Base-by-base conservation (phyloP, 2,888 invertebrate genomes). In the Ichneumoninae sp. region DNA sequence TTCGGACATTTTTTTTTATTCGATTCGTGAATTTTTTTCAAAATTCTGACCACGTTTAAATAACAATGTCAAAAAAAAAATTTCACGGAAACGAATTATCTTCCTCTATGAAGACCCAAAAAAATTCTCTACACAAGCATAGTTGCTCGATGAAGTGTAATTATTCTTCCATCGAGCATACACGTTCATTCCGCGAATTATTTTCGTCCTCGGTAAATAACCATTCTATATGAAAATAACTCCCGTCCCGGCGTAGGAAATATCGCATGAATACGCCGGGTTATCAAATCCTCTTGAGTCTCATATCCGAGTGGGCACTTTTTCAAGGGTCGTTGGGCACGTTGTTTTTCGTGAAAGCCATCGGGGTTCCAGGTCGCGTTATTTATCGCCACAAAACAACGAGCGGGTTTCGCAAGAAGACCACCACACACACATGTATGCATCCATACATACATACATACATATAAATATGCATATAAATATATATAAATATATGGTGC, bases 331-430 rank as follows among this genome's bases (percentile, higher is more conserved):
- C 80, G 72, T 50, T 66, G 76, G 71, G 76, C 66, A 71, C 60
- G 65, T 65, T 19, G 54, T 71, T 76, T 80, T 80, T 71, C 71
- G 36, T 52, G 44, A 71, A 70, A 76, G 80, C 66, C 50, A 76
- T 57, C 71, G 66, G 71, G 72, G 60, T 57, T 80, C 72, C 22
- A 36, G 60, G 22, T 33, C 16, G 26, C 57, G 80, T 83, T 83
- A 83, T 83, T 83, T 83, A 83, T 83, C 80, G 75, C 57, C 66
- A 33, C 68, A 71, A 80, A 76, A 76, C 50, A 80, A 50, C 50
- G 47, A 54, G 36, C 47, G 62, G 54, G 50, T 10, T 50, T 30
- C 33, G 68, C 72, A 47, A 68, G 68, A 36, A 5, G 3, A 62
- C 40, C 44, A 5, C 3, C 30, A 44, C 8, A 54, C 22, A 40